Conservation (phyloP, 2,113 vertebrate species). For the Alaudala cheleensis region DNA sequence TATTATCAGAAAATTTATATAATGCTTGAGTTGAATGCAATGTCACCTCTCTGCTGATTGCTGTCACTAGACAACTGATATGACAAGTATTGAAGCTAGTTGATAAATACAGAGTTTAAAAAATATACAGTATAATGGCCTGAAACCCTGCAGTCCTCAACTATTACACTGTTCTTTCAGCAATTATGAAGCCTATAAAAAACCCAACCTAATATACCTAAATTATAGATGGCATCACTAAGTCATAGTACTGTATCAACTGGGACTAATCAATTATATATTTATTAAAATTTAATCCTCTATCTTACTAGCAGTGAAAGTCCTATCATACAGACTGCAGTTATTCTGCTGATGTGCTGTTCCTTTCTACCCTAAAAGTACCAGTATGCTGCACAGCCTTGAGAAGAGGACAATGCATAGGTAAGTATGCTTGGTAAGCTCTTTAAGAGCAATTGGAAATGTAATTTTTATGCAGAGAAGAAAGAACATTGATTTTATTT, state of each 20-base stretch:
- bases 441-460: neutral
- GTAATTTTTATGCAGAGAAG: neutral
- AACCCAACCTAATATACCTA: neutral
- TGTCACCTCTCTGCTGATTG: neutral
- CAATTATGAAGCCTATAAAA: neutral
- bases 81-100: neutral
- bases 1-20: neutral
- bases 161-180: neutral
- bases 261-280: neutral
- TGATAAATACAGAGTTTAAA: neutral
- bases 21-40: neutral
- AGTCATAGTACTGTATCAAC: neutral
- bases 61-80: neutral
- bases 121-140: neutral
- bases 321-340: neutral
- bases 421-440: neutral
- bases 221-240: neutral
- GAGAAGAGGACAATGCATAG: neutral
- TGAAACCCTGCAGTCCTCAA: neutral
- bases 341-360: neutral
- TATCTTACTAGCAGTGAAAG: neutral
- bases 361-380: neutral
- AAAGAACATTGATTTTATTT: neutral
- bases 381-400: neutral
- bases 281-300: conserved; percentile 12